phyloP scores from a whole-genome alignment of 1,140 invertebrate genomes.

The Cydia strobilella region DNA sequence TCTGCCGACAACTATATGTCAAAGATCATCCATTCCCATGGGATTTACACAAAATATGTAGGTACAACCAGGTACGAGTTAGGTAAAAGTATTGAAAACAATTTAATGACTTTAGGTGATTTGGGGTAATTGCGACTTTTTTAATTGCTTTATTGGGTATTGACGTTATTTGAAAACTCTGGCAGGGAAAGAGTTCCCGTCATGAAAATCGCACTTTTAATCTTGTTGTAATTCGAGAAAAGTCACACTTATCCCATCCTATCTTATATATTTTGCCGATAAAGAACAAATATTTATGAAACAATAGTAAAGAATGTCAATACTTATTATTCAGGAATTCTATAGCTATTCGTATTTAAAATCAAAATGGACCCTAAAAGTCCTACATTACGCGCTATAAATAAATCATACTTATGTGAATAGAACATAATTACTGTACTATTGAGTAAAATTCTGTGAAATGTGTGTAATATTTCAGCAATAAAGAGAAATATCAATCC shows the following conservation, averaged over 20 bases:
- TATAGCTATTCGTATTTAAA: constrained; percentile 3
- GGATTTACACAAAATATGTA: background rate
- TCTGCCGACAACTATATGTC: background rate
- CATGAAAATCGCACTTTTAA: too few species aligned
- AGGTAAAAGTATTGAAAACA: constrained; percentile 8
- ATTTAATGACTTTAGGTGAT: background rate
- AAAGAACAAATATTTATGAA: background rate
- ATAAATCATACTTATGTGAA: background rate
- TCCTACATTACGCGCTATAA: background rate
- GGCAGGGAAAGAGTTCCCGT: too few species aligned
- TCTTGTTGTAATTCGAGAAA: background rate
- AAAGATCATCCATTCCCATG: background rate
- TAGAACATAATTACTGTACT: background rate
- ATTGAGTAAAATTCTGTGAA: background rate
- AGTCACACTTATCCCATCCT: background rate
- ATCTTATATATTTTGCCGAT: background rate
- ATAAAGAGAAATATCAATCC: background rate
- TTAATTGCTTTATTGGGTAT: too few species aligned
- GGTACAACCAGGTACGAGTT: constrained; percentile 30
- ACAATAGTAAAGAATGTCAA: background rate
- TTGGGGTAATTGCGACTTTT: background rate
- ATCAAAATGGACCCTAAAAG: background rate
- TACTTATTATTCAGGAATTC: background rate
- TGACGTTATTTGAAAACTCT: too few species aligned
- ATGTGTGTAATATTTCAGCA: background rate